Evolutionary conservation across 2,113 vertebrate genomes (phyloP).

Genomic region (Bubalus kerabau): DNA sequence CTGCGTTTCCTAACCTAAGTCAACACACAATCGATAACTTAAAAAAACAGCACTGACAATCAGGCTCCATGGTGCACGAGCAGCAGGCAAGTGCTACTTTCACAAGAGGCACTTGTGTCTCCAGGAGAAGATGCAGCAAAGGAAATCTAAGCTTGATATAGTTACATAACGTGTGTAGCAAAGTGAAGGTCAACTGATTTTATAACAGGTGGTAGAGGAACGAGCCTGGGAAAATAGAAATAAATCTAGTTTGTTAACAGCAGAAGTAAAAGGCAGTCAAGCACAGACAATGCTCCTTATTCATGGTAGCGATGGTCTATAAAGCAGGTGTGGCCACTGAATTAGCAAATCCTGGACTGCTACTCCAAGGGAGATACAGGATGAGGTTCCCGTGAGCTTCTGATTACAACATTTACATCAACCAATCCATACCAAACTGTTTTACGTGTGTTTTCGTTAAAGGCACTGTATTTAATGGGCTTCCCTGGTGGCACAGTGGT

Average conservation of each 20-base stretch:
- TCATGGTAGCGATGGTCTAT: background rate
- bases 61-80: background rate
- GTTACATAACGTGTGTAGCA: background rate
- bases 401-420: background rate
- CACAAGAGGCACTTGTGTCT: background rate
- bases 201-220: background rate
- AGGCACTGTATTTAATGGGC: background rate
- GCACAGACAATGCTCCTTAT: background rate
- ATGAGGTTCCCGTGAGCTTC: background rate
- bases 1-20: background rate
- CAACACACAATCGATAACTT: background rate
- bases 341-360: background rate
- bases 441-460: background rate
- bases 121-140: background rate
- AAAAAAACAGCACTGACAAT: background rate
- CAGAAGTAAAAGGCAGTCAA: background rate
- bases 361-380: background rate
- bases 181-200: background rate
- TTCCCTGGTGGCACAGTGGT: background rate
- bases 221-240: background rate
- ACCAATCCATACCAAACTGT: background rate
- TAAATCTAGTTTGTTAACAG: background rate
- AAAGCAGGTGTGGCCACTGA: background rate
- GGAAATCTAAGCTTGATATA: background rate
- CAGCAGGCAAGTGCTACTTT: background rate